These are phyloP conservation scores for Sceloporus undulatus DNA, from an alignment of 2,113 vertebrate genomes.

Conservation along the genomic window DNA sequence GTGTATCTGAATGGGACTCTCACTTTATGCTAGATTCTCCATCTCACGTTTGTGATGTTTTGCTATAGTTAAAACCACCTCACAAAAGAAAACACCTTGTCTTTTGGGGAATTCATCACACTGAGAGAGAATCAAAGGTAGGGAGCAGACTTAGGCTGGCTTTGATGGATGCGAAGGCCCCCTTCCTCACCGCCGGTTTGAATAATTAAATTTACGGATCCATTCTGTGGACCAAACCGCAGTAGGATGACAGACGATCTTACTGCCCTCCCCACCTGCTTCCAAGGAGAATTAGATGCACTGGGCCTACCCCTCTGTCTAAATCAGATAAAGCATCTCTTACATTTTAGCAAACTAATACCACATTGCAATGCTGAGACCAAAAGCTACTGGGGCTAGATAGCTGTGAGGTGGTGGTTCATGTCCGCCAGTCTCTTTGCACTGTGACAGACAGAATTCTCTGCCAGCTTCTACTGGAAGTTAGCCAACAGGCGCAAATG, in stretches of 20 bases:
- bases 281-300: accelerated
- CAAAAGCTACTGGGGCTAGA: not conserved
- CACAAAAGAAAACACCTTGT: not conserved
- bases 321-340: not conserved
- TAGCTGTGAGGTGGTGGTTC: not conserved
- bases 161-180: conserved; percentile 23
- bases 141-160: conserved; percentile 18
- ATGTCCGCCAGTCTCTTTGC: not conserved
- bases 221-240: accelerated
- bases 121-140: not conserved
- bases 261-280: not conserved
- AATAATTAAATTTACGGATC: conserved; percentile 16
- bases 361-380: not conserved
- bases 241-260: not conserved
- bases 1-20: not conserved
- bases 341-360: not conserved
- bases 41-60: too few relatives aligned
- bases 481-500: not conserved
- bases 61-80: not conserved
- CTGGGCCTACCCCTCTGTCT: conserved; percentile 47
- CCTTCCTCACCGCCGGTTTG: too few relatives aligned
- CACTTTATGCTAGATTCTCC: not conserved
- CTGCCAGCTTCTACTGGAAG: not conserved
- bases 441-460: not conserved
- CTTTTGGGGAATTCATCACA: not conserved